Evolutionary conservation across 2,113 vertebrate species (phyloP), one percentile per base, ranked within the genome.

Genomic region (Brachyistius frenatus): DNA sequence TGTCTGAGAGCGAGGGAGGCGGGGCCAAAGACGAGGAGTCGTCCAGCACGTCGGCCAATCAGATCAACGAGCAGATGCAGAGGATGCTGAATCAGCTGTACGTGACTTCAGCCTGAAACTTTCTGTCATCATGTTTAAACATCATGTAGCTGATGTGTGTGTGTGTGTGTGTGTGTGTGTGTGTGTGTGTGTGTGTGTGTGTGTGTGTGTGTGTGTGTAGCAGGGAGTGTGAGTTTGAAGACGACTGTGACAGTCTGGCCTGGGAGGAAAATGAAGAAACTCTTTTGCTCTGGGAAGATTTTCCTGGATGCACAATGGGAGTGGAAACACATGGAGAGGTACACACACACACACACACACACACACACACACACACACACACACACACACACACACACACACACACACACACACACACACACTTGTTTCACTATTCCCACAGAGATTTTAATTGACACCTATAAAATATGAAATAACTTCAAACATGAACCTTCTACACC

Each of bases 221-320:
- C 54, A 94, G 96, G 0, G 97, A 99, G 90, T 96, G 96, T 0
- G 97, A 98, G 65, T 97, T 98, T 35, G 94, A 95, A 47, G 97
- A 99, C 0, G 97, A 99, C 94, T 98, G 97, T 11, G 97, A 98
- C 90, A 99, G 97, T 86, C 89, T 99, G 85, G 96, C 97, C 0
- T 99, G 97, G 97, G 97, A 98, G 53, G 97, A 99, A 82, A 98
- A 96, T 0, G 97, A 98, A 73, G 97, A 99, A 46, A 98, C 97
- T 0, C 83, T 98, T 62, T 93, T 99, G 2, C 95, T 99, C 0
- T 99, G 97, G 97, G 97, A 98, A 13, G 97, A 99, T 84, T 98
- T 98, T 63, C 95, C 97, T 70, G 97, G 97, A 89, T 97, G 94
- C 88, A 95, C 86, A 5, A 77, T 92, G 4, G 76, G 80, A n/a